Base-by-base conservation (phyloP, 2,113 vertebrate species). In the Athene noctua region DNA sequence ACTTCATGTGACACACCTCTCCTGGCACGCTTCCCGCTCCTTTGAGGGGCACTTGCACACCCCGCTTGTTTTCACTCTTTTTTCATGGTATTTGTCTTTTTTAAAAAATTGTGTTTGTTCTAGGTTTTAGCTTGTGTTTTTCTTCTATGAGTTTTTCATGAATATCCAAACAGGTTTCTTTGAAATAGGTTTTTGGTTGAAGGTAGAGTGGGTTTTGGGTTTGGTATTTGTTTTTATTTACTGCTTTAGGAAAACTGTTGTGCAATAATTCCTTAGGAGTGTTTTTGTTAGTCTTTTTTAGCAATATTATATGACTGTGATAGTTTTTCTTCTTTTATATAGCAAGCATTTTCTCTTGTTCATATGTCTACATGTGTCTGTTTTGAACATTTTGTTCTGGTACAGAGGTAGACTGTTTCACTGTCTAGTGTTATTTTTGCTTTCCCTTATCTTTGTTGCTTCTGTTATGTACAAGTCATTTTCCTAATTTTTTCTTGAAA, bases 181-280 rank as follows among this genome's bases (percentile, higher is more conserved):
- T 44, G 20, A 55, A 80, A 62, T 23, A 55, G 15, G 29, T 36
- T 74, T 78, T 42, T 59, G 36, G 26, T 17, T 44, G 27, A 36
- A 21, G 26, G 16, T n/a, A 29, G 44, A 58, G 29, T 47, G 46
- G 19, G 10, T 46, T 18, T 4, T 0, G 3, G 2, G 12, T 4
- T 44, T 61, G 7, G 5, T 51, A 10, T 78, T 61, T 54, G 13
- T 7, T 79, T 44, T 79, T 26, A 38, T 71, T 46, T 47, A 55
- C 21, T 71, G 19, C 13, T 72, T 57, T 57, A 72, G 58, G 71
- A 63, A 44, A 55, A 22, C 2, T 2, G 1, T 40, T 66, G 13
- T 30, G 15, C 46, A 54, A 46, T 38, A 23, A 20, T 79, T 71
- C 34, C 20, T 40, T 15, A 19, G 9, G 13, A 40, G n/a, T 75